phyloP scores from a whole-genome alignment of 53 echinoderm and acorn worm species.

The Crossaster papposus region DNA sequence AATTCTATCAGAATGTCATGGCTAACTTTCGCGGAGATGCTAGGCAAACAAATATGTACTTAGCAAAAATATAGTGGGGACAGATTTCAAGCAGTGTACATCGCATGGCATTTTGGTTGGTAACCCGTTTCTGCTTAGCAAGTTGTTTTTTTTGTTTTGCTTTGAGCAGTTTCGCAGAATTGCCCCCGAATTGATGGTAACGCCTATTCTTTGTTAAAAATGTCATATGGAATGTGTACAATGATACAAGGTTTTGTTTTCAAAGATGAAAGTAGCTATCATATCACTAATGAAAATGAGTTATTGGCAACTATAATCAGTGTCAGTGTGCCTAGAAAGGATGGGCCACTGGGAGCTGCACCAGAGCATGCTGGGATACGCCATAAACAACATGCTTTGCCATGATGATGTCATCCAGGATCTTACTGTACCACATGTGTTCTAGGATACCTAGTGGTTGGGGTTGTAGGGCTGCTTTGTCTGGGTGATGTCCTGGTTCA shows the following conservation, averaged over 20 bases:
- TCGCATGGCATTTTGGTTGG: too few relatives aligned
- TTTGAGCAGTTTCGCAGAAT: too few relatives aligned
- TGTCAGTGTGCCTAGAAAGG: background rate
- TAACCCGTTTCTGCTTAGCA: too few relatives aligned
- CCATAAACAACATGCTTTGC: background rate
- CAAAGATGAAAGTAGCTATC: background rate
- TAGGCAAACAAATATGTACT: too few relatives aligned
- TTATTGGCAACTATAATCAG: background rate
- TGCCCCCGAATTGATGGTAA: background rate
- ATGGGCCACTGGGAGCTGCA: background rate
- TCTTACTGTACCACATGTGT: background rate
- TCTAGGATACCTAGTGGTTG: background rate
- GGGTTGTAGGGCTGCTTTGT: background rate
- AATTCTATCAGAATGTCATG: too few relatives aligned
- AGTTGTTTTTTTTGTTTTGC: too few relatives aligned
- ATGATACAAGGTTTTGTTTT: background rate
- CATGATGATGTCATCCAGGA: background rate
- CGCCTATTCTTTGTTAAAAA: background rate
- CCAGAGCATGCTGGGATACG: background rate
- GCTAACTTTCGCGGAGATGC: too few relatives aligned
- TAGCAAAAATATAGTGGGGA: too few relatives aligned
- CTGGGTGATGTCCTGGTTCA: background rate
- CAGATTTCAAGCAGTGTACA: too few relatives aligned
- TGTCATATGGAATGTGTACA: background rate
- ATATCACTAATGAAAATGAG: background rate